Base-by-base conservation (phyloP, 1,140 invertebrate genomes). In the Heliothis virescens region DNA sequence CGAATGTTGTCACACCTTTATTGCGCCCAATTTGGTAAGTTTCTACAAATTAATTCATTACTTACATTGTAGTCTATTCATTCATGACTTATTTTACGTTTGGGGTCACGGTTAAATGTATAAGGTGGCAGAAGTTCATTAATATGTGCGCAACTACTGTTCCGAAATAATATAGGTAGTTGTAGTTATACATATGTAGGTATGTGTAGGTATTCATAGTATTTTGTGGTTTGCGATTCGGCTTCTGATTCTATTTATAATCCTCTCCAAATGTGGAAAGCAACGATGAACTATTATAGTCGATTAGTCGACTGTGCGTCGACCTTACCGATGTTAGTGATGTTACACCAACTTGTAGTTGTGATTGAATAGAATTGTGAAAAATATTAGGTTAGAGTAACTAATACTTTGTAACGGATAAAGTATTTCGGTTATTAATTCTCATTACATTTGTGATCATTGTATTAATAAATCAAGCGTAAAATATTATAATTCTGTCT, bases 51-150 rank as follows among this genome's bases (percentile, higher is more conserved):
- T 41, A 47, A 41, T 63, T 57, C 18, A 18, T 63, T 62, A 10
- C 1, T 15, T 1, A 57, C 18, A 16, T 55, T 55, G 53, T 55
- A 16, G 21, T 57, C 62, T 11, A 65, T 65, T 65, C 26, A 65
- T 65, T 47, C 5, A 47, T 47, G 34, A 65, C 34, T 65, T 47
- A 65, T 65, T 18, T 41, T 18, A 65, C n/a, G 16, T 21, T 65
- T 65, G 9, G 34, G 62, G 62, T 65, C 62, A 65, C 16, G 62
- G 62, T 65, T 65, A 65, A 47, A 63, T 41, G n/a, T 41, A n/a
- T n/a, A n/a, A n/a, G n/a, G n/a, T n/a, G n/a, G n/a, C n/a, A 16
- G 34, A 65, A 65, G 62, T 65, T 65, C 62, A 65, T 65, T 65
- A 65, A 3, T 16, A 12, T 18, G 11, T n/a, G n/a, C 62, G 62